These are phyloP conservation scores for Choloepus hoffmanni DNA, from an alignment of 2,113 vertebrate genomes.

Conservation along the genomic window DNA sequence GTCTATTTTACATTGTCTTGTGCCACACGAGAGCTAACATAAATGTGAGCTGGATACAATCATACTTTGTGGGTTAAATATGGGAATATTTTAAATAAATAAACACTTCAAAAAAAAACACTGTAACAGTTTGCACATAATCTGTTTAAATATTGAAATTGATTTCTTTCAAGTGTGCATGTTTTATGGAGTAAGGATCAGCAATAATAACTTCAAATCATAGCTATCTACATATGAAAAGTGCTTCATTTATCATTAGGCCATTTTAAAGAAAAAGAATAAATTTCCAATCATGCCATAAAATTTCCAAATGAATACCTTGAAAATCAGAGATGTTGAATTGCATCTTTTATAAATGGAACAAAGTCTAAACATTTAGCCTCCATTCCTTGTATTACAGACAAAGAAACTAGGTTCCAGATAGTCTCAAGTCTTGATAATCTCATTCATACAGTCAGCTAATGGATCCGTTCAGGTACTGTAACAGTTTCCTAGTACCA, in stretches of 20 bases:
- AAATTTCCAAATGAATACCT: background rate
- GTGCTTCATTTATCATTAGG: background rate
- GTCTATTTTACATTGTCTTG: background rate
- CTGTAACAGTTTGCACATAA: background rate
- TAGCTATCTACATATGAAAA: background rate
- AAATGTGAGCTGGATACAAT: background rate
- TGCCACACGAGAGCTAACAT: background rate
- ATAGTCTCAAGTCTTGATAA: background rate
- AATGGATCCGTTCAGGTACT: no score
- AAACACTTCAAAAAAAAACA: background rate
- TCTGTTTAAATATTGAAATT: no score
- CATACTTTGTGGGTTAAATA: background rate
- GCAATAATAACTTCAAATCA: background rate
- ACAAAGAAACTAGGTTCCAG: background rate
- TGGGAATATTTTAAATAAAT: background rate
- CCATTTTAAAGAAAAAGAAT: slow-evolving; percentile 11
- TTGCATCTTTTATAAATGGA: background rate
- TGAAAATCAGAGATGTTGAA: background rate
- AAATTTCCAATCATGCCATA: background rate
- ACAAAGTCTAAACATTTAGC: background rate
- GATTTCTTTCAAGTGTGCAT: background rate
- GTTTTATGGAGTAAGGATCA: background rate
- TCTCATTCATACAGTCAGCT: background rate
- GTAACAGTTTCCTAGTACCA: no score
- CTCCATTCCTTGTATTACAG: background rate